Base-by-base conservation (phyloP, 1,140 invertebrate genomes). In the Trachymyrmex septentrionalis region DNA sequence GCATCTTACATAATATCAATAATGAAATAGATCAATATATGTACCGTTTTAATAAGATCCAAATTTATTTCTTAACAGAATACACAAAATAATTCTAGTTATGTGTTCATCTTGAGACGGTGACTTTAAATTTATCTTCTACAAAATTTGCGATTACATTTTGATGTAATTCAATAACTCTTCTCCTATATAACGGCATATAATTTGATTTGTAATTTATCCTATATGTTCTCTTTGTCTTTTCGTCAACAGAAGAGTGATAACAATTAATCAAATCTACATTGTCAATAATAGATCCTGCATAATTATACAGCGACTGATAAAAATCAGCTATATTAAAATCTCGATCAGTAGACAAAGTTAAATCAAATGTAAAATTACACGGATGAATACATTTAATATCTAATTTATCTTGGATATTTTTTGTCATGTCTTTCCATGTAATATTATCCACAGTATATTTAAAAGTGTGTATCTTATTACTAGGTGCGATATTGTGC, bases 81-180 rank as follows among this genome's bases (percentile, higher is more conserved):
- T 30, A 34, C 27, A 12, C n/a, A 67, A 67, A 67, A 67, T 14
- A 19, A 10, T 21, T 67, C 10, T 50, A 53, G n/a, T 7, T 75
- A 21, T 19, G 57, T 64, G 57, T 44, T 38, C 88, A 94, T 90
- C 89, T 91, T 10, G 86, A 87, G 16, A 95, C 75, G 55, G 30
- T 61, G 67, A 95, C 90, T 86, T 92, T 81, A 59, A 95, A 92
- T 78, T 93, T 84, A 44, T 89, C 88, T 88, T 94, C 91, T 75
- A 96, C 87, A 64, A 93, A 86, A 90, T 92, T 89, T 55, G 92
- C 53, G 78, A 96, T 92, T 76, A 95, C 63, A 88, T 93, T 93
- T 75, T 94, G 84, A 88, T 96, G 95, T 63, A 95, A 88, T 82
- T 94, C 81, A 76, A 95, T 92, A 30, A 94, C 91, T 92, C 93